Base-by-base conservation (phyloP, 1,140 invertebrate species). In the Drosophila ambigua region DNA sequence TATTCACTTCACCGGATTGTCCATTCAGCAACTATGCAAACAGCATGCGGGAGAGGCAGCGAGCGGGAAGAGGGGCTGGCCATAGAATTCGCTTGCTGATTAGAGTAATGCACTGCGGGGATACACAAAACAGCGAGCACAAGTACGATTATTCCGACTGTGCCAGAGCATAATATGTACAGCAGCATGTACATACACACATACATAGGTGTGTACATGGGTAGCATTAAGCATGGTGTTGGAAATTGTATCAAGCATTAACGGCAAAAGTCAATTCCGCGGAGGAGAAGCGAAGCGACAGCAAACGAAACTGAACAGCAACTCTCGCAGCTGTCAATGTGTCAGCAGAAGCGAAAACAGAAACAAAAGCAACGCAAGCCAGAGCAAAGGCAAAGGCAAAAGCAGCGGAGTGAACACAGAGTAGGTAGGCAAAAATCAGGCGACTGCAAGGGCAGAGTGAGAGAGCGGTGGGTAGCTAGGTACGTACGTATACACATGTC, bases 81-180 rank as follows among this genome's bases (percentile, higher is more conserved):
- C 61, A 68, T 23, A 28, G 39, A 49, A 49, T 28, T 50, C 59
- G 72, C 72, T 61, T 67, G 55, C 53, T 87, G 82, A 87, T 87
- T 87, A 87, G 82, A 82, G 83, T 88, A 87, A 87, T 87, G 82
- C 83, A 82, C 72, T 77, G 48, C 20, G 24, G 64, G 63, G 52
- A 63, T 11, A 69, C 67, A 72, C 2, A 39, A 3, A 13, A 39
- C 2, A 39, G 13, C 11, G 35, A 13, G 35, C 4, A 39, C 35
- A 11, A 35, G 9, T 39, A 13, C 35, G 35, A 39, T 5, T 39
- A 39, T 13, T 39, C 35, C 35, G 35, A 39, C 35, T 4, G 11
- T 39, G 11, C 11, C 11, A 39, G 35, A 39, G 11, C 11, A 39
- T 39, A 66, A 77, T 84, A 72, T 66, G 20, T 20, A 20, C 20